Percentiles rank a stretch among this genome's conserved stretches.
phyloP scores from a whole-genome alignment of 2,113 vertebrate genomes.

The Acrocephalus arundinaceus region DNA sequence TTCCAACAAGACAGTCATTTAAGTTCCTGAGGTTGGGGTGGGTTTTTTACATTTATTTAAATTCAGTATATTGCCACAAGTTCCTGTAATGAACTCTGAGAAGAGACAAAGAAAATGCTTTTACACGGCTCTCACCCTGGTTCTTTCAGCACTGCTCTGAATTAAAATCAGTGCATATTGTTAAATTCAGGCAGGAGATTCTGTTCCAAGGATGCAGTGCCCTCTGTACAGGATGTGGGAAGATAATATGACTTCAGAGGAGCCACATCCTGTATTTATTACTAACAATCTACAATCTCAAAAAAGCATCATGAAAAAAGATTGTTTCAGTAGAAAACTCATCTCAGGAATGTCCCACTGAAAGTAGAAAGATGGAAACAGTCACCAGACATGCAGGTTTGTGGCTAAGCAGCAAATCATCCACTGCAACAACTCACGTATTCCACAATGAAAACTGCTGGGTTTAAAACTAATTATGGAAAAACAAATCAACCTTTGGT shows the following conservation, averaged over 20 bases:
- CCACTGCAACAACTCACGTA: accelerated
- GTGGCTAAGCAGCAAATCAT: not conserved
- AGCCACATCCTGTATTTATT: not conserved
- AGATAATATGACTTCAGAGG: not conserved
- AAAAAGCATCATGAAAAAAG: not conserved
- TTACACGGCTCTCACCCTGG: not conserved
- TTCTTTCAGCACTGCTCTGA: not conserved
- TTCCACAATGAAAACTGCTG: not conserved
- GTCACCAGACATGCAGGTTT: not conserved
- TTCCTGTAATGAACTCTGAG: conserved; percentile 6
- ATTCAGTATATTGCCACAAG: not conserved
- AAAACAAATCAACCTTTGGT: not conserved
- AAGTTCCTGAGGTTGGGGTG: not conserved
- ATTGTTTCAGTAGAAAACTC: not conserved
- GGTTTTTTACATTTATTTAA: not conserved
- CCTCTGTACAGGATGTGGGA: not conserved
- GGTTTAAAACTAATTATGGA: not conserved
- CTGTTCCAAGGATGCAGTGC: not conserved
- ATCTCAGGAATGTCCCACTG: not conserved
- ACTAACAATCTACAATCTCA: not conserved
- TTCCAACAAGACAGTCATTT: not conserved
- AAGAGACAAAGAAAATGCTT: not conserved
- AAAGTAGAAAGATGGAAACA: not conserved
- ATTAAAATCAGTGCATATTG: not conserved
- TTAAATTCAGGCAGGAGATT: not conserved